Evolutionary conservation across 35 echinoderm and acorn worm genomes (phyloP).

Genomic region (Lytechinus pictus): DNA sequence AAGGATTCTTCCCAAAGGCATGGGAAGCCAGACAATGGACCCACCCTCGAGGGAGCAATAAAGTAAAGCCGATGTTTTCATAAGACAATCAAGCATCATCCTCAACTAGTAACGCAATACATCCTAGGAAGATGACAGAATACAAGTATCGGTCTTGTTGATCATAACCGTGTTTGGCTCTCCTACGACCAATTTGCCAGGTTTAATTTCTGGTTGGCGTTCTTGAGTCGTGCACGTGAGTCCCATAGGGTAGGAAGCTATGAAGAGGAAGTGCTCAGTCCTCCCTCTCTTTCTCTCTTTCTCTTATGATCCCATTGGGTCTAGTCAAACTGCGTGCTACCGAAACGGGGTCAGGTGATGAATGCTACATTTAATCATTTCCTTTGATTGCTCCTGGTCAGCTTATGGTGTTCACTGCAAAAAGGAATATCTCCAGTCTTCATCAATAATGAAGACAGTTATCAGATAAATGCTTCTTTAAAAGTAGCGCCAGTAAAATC

Average conservation of each 20-base stretch:
- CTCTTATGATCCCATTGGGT: neutral
- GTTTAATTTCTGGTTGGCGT: slow-evolving; percentile 12
- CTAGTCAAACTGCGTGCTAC: neutral
- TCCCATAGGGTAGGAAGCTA: neutral
- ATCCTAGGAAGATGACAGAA: slow-evolving; percentile 20
- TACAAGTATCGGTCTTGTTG: slow-evolving; percentile 1
- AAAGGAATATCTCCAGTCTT: neutral
- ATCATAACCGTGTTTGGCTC: slow-evolving; percentile 31
- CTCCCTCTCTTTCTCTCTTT: neutral
- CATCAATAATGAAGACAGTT: neutral
- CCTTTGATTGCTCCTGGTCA: slow-evolving; percentile 10
- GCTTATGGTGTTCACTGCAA: neutral
- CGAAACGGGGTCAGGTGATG: slow-evolving; percentile 22
- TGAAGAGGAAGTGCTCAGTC: neutral
- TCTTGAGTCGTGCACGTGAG: slow-evolving; percentile 9
- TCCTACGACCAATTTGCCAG: slow-evolving; percentile 35
- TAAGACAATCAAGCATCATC: slow-evolving; percentile 31
- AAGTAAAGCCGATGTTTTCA: neutral
- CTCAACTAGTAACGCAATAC: slow-evolving; percentile 1
- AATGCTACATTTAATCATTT: slow-evolving; percentile 11
- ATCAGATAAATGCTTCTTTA: neutral
- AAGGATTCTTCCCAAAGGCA: neutral
- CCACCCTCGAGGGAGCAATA: neutral
- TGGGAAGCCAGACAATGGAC: neutral
- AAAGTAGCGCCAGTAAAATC: neutral